Conservation (phyloP, 2,797 vertebrate genomes). For the Gymnothorax javanicus region DNA sequence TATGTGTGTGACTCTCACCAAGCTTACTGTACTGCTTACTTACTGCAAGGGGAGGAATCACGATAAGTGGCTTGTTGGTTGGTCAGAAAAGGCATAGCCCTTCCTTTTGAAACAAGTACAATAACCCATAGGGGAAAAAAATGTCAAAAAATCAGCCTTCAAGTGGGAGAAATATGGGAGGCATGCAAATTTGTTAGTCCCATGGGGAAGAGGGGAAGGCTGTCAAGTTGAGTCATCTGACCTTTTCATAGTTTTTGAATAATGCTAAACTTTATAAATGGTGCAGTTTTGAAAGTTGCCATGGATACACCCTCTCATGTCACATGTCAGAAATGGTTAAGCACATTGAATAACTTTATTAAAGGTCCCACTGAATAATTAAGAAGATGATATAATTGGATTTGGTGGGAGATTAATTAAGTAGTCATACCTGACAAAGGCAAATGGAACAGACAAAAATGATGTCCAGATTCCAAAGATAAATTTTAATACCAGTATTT, state of each 20-base stretch:
- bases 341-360: not conserved
- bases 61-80: not conserved
- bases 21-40: not conserved
- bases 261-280: not conserved
- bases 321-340: not conserved
- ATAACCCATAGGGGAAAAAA: not conserved
- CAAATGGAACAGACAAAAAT: constrained; percentile 25
- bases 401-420: constrained; percentile 32
- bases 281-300: not conserved
- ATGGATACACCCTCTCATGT: not conserved
- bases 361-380: constrained; percentile 24
- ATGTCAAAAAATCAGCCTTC: not conserved
- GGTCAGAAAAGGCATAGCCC: not conserved
- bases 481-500: not conserved
- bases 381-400: constrained; percentile 29
- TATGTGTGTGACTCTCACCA: not conserved
- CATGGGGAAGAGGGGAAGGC: not conserved
- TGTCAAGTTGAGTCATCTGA: not conserved
- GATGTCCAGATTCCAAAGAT: constrained; percentile 15
- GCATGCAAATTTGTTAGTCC: not conserved
- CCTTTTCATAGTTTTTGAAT: not conserved
- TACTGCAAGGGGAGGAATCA: not conserved
- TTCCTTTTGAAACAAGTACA: not conserved
- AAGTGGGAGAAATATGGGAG: not conserved
- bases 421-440: constrained; percentile 21